Evolutionary conservation across 2,888 invertebrate genomes (phyloP).

Genomic region (Acanthacorydalis orientalis): DNA sequence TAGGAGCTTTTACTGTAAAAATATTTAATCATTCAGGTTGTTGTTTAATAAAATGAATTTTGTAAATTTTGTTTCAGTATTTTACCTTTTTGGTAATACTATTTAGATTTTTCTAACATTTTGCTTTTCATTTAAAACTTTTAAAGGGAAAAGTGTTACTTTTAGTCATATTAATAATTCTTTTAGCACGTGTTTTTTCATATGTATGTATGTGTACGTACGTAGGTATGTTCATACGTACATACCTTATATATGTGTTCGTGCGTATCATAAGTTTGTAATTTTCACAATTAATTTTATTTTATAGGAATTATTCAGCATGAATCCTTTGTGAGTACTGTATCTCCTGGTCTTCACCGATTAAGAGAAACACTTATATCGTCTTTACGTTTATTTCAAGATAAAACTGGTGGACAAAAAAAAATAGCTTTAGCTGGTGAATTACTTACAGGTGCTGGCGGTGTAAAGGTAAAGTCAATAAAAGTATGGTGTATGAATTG

Average conservation of each 20-base stretch:
- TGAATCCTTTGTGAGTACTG: slow-evolving; percentile 56
- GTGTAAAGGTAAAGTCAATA: slow-evolving; percentile 17
- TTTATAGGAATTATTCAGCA: slow-evolving; percentile 41
- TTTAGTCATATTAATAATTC: too few species aligned
- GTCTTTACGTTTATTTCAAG: slow-evolving; percentile 42
- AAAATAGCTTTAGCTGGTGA: slow-evolving; percentile 45
- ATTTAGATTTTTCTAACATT: too few species aligned
- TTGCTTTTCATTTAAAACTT: too few species aligned
- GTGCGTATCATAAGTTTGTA: too few species aligned
- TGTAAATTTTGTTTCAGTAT: too few species aligned
- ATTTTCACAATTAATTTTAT: neutral
- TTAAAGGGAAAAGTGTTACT: too few species aligned
- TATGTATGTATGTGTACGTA: too few species aligned
- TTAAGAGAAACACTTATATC: slow-evolving; percentile 61
- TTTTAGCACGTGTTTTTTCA: too few species aligned
- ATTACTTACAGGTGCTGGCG: slow-evolving; percentile 26
- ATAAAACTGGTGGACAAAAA: slow-evolving; percentile 30
- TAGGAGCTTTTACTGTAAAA: slow-evolving; percentile 58
- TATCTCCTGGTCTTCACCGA: slow-evolving; percentile 48
- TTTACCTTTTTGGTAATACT: too few species aligned
- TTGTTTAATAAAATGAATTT: neutral
- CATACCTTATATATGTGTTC: too few species aligned
- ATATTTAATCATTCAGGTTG: slow-evolving; percentile 28
- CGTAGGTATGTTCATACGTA: too few species aligned
- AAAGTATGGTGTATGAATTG: neutral